These are phyloP conservation scores for Drosophila prostipennis DNA, from an alignment of 2,888 invertebrate species.

Conservation along the genomic window DNA sequence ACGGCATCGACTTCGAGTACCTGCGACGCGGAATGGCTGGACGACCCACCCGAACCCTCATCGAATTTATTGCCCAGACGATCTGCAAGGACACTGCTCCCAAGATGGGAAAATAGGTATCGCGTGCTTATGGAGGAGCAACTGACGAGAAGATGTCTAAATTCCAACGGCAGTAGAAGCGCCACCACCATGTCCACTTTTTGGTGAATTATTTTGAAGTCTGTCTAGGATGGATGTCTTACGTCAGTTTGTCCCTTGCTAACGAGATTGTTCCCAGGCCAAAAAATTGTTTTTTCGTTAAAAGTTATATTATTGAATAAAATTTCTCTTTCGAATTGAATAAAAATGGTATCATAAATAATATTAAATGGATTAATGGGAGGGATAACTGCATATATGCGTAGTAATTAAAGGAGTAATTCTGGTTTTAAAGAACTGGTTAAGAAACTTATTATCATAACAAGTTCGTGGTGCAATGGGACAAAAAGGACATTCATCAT, in stretches of 20 bases:
- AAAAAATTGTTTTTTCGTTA: constrained; percentile 15
- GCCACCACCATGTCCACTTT: constrained; percentile 4
- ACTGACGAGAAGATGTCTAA: neutral
- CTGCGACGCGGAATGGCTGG: constrained; percentile 89
- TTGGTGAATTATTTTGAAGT: constrained; percentile 9
- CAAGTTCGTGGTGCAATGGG: too few relatives aligned
- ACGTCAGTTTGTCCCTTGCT: constrained; percentile 15
- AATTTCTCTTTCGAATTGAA: neutral
- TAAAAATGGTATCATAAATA: too few relatives aligned
- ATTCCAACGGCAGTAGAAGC: neutral
- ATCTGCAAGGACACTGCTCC: constrained; percentile 82
- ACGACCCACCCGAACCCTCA: constrained; percentile 91
- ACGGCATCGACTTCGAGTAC: constrained; percentile 87
- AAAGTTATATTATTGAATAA: constrained; percentile 1
- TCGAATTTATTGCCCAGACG: constrained; percentile 88
- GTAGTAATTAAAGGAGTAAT: too few relatives aligned
- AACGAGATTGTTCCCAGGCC: constrained; percentile 17
- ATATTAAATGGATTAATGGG: too few relatives aligned
- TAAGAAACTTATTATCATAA: too few relatives aligned
- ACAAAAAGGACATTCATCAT: too few relatives aligned
- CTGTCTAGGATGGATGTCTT: constrained; percentile 11
- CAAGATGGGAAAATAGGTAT: constrained; percentile 68
- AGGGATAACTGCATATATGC: too few relatives aligned
- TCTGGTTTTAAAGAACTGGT: too few relatives aligned
- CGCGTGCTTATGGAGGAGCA: neutral